phyloP scores from a whole-genome alignment of 2,888 invertebrate species.

The Troilus luridus region DNA sequence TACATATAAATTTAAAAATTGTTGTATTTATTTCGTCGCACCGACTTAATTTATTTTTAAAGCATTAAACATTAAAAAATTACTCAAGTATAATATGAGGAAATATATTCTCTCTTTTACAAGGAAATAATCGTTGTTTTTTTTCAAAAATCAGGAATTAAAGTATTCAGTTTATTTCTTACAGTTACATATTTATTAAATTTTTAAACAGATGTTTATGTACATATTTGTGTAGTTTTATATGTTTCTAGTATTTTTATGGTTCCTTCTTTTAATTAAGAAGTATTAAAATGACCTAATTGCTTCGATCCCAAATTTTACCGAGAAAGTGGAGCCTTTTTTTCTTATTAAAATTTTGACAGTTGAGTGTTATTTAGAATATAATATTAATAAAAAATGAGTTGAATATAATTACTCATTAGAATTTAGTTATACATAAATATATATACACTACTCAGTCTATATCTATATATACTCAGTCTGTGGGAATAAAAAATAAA shows the following conservation, averaged over 20 bases:
- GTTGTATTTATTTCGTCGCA: background rate
- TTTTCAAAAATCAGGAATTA: background rate
- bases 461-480: too few relatives aligned
- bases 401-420: too few relatives aligned
- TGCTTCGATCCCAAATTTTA: background rate
- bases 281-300: background rate
- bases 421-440: too few relatives aligned
- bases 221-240: background rate
- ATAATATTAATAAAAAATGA: too few relatives aligned
- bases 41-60: background rate
- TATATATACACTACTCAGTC: too few relatives aligned
- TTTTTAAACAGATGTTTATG: background rate
- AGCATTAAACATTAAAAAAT: background rate
- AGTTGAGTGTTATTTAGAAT: background rate
- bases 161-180: background rate
- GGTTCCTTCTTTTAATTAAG: background rate
- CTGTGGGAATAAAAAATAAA: too few relatives aligned
- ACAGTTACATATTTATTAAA: background rate
- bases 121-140: background rate
- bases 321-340: background rate
- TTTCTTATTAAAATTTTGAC: background rate
- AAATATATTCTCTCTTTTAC: background rate
- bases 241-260: background rate
- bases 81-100: background rate
- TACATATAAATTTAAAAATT: background rate